Percentiles rank a stretch among this genome's conserved stretches.
Evolutionary conservation across 2,797 vertebrate species (phyloP).

Genomic region (Myiothlypis coronata): DNA sequence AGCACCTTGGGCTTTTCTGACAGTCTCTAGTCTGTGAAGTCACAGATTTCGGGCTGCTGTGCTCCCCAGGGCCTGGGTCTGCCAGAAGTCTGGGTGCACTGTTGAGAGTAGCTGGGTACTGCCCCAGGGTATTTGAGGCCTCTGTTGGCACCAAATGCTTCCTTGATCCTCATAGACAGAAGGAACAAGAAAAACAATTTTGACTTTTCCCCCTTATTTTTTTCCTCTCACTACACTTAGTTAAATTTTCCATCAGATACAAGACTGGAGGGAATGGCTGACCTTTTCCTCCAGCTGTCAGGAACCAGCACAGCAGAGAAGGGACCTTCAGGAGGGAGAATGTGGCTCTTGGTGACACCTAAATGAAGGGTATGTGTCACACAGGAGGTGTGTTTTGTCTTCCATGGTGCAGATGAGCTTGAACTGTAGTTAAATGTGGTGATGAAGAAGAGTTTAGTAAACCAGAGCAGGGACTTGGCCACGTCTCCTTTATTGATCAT

Average conservation of each 20-base stretch:
- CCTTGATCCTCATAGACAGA: background rate
- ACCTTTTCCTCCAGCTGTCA: conserved; percentile 30
- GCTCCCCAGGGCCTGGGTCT: fast-evolving
- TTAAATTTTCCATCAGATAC: background rate
- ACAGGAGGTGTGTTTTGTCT: background rate
- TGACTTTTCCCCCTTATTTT: background rate
- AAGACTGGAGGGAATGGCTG: background rate
- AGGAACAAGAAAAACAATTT: background rate
- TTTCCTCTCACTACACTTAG: background rate
- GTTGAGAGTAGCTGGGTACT: background rate
- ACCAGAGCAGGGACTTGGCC: background rate
- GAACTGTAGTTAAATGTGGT: background rate
- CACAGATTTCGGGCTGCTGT: background rate
- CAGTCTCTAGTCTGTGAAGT: background rate
- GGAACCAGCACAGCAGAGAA: background rate
- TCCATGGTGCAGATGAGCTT: background rate
- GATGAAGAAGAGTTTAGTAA: background rate
- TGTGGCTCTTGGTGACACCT: background rate
- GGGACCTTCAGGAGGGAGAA: background rate
- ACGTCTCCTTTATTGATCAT: fast-evolving
- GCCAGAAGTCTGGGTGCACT: background rate
- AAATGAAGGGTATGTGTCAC: background rate
- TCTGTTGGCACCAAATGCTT: background rate
- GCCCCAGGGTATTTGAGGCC: background rate
- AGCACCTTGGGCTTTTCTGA: background rate